Evolutionary conservation across 1,140 invertebrate species (phyloP).

Genomic region (Sminthurides bifidus): DNA sequence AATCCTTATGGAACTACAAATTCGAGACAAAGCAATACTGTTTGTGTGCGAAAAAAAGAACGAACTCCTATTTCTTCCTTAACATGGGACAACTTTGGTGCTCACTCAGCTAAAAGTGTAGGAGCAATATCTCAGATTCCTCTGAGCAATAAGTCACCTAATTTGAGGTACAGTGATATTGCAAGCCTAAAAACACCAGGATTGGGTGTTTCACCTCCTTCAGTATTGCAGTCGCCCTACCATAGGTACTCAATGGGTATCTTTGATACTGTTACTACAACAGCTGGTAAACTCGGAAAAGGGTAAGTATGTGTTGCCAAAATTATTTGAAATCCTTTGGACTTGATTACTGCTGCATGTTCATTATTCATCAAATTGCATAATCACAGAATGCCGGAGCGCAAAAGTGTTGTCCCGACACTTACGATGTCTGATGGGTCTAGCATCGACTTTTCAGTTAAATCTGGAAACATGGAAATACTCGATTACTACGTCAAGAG

Average conservation of each 20-base stretch:
- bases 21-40: constrained; percentile 15
- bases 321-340: not conserved
- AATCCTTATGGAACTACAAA: too few species aligned
- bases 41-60: constrained; percentile 25
- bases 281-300: constrained; percentile 19
- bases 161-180: too few species aligned
- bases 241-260: constrained; percentile 30
- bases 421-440: constrained; percentile 39
- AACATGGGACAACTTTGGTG: constrained; percentile 19
- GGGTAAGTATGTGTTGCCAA: too few species aligned
- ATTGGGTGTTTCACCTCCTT: not conserved
- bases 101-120: constrained; percentile 23
- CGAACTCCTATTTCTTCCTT: constrained; percentile 21
- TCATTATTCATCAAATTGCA: not conserved
- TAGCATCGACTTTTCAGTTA: constrained; percentile 48
- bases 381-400: constrained; percentile 18
- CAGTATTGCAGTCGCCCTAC: constrained; percentile 1
- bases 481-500: constrained; percentile 35
- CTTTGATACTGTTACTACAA: constrained; percentile 23
- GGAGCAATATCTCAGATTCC: constrained; percentile 10
- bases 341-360: not conserved
- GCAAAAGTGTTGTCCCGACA: constrained; percentile 30
- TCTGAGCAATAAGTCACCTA: not conserved
- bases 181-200: not conserved
- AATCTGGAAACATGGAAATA: constrained; percentile 44